Conservation (phyloP, 2,113 vertebrate genomes). For the Emydura subglobosa region DNA sequence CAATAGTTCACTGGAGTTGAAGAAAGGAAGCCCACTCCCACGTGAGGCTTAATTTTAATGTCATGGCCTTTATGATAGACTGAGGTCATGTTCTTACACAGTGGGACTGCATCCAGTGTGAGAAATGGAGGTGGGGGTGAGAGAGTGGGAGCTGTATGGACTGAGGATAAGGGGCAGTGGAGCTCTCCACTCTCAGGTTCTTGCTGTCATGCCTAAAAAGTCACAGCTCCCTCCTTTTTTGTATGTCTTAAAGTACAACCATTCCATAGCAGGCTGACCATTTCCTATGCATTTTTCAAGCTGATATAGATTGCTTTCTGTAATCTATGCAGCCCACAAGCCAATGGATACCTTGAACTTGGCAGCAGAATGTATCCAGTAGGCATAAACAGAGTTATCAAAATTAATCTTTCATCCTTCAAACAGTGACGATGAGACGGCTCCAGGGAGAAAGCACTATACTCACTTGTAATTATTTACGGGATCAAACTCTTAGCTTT, state of each 20-base stretch:
- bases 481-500: neutral
- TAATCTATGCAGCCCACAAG: neutral
- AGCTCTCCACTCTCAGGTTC: neutral
- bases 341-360: neutral
- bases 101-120: rapidly evolving
- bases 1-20: neutral
- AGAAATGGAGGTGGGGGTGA: rapidly evolving
- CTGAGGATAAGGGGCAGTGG: neutral
- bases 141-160: neutral
- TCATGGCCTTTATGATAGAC: rapidly evolving
- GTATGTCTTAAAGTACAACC: neutral
- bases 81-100: rapidly evolving
- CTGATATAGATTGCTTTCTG: neutral
- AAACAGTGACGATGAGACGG: neutral
- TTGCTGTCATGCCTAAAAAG: neutral
- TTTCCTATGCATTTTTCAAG: neutral
- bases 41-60: rapidly evolving
- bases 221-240: neutral
- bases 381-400: neutral
- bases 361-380: neutral
- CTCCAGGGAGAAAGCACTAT: neutral
- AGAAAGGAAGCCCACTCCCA: rapidly evolving
- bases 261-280: neutral
- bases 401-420: neutral
- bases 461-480: neutral